phyloP scores from a whole-genome alignment of 2,888 invertebrate species.

The Phyto melanocephala region DNA sequence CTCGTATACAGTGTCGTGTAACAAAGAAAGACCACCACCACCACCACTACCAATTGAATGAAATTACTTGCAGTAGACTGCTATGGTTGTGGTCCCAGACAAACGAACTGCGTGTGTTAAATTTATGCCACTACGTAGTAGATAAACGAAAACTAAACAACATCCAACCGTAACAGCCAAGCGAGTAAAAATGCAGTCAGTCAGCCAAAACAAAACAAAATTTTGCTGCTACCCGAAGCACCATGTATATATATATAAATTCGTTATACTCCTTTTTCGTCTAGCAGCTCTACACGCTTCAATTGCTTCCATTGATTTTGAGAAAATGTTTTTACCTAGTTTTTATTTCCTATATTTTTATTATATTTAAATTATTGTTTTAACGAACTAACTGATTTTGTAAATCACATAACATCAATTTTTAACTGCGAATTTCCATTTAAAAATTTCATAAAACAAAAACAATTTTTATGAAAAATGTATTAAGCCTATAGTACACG shows the following conservation, averaged over 20 bases:
- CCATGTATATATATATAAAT: neutral
- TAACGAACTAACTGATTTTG: too few relatives aligned
- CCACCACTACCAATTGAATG: neutral
- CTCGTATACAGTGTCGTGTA: neutral
- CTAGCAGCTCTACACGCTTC: conserved; percentile 16
- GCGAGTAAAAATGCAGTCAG: conserved; percentile 17
- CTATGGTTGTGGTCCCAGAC: neutral
- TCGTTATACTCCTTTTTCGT: neutral
- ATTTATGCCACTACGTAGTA: conserved; percentile 17
- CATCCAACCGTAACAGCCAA: neutral
- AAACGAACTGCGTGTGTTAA: conserved; percentile 15
- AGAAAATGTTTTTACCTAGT: conserved; percentile 25
- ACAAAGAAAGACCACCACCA: neutral
- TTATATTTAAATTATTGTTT: neutral
- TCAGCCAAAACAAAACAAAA: conserved; percentile 43
- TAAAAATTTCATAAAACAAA: too few relatives aligned
- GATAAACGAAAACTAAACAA: neutral
- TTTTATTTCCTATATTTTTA: conserved; percentile 33
- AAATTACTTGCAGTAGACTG: neutral
- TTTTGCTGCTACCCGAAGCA: neutral
- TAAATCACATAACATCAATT: too few relatives aligned
- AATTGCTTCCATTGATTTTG: conserved; percentile 36
- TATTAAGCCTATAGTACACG: too few relatives aligned
- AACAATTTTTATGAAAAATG: too few relatives aligned
- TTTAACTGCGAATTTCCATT: neutral